Conservation (phyloP, 2,113 vertebrate genomes). For the Hipposideros armiger region DNA sequence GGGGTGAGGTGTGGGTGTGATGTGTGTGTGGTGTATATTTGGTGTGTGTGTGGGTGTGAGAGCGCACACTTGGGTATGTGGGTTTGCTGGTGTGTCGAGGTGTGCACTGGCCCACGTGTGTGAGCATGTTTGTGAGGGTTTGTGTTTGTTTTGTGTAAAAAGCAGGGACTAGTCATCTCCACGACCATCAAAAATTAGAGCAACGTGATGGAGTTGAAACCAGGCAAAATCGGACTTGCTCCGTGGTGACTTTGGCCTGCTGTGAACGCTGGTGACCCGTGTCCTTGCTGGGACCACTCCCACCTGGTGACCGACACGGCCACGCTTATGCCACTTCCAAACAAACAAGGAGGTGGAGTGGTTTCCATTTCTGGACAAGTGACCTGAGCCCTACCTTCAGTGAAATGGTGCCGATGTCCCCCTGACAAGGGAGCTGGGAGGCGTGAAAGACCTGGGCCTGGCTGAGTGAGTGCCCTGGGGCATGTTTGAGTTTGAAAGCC, state of each 20-base stretch:
- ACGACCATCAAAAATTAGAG: neutral
- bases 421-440: neutral
- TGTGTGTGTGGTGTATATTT: neutral
- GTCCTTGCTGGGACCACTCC: neutral
- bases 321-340: neutral
- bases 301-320: neutral
- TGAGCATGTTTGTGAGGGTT: neutral
- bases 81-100: accelerated
- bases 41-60: neutral
- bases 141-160: neutral
- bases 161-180: neutral
- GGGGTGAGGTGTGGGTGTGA: too few relatives aligned
- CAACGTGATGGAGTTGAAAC: neutral
- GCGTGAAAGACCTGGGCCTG: neutral
- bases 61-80: accelerated
- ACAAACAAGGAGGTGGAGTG: neutral
- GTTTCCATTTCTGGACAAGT: neutral
- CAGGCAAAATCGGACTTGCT: neutral
- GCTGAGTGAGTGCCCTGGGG: neutral
- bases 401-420: neutral
- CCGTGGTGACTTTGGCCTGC: neutral
- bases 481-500: neutral
- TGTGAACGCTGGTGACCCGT: neutral
- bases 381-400: neutral
- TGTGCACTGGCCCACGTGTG: neutral